Percentiles rank a stretch among this genome's conserved stretches.
Evolutionary conservation across 2,888 invertebrate genomes (phyloP).

Genomic region (Rambutsinella grinnellia): DNA sequence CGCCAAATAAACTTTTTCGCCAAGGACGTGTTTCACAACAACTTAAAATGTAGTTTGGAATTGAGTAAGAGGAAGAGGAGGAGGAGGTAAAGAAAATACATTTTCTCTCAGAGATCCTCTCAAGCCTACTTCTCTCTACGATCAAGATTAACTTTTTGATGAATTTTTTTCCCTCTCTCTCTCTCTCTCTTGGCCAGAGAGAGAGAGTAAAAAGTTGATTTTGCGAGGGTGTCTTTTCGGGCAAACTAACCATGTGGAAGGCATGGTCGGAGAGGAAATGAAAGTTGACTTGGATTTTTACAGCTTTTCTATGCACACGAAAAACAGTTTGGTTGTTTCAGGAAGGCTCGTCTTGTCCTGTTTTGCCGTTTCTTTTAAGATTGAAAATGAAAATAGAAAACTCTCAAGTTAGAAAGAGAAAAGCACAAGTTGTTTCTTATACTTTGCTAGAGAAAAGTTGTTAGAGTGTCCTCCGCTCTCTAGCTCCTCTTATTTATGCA

Average conservation of each 20-base stretch:
- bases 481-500: slow-evolving; percentile 42
- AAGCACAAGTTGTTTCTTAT: too few species aligned
- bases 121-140: slow-evolving; percentile 10
- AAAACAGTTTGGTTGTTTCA: too few species aligned
- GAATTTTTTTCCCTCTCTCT: too few species aligned
- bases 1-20: not conserved
- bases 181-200: too few species aligned
- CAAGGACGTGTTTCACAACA: not conserved
- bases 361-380: not conserved
- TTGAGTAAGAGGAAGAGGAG: not conserved
- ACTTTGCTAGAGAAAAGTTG: slow-evolving; percentile 1
- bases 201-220: slow-evolving; percentile 41
- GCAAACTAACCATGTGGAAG: not conserved
- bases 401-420: too few species aligned
- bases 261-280: not conserved
- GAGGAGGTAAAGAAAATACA: not conserved
- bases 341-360: too few species aligned
- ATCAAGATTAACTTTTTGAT: slow-evolving; percentile 51
- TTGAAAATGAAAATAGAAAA: too few species aligned
- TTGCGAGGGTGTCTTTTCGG: slow-evolving; percentile 1
- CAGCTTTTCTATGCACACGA: too few species aligned
- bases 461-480: too few species aligned
- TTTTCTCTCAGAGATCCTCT: not conserved
- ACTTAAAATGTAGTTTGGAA: too few species aligned
- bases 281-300: not conserved